A percentile compares a stretch with the other conserved stretches of the same genome.
These are phyloP conservation scores for Lysandra coridon DNA, from an alignment of 2,888 invertebrate species.

Conservation along the genomic window DNA sequence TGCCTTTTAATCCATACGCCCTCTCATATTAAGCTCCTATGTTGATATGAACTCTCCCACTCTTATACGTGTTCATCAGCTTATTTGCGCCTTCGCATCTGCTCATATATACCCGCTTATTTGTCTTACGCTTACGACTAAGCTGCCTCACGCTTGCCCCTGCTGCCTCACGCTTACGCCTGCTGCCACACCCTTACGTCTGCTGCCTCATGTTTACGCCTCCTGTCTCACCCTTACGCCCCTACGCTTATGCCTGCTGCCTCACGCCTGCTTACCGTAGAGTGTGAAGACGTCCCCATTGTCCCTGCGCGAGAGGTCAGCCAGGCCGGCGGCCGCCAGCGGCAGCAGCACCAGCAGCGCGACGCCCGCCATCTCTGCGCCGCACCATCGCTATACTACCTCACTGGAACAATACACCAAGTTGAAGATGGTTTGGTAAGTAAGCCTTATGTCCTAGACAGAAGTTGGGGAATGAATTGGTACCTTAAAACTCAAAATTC, in stretches of 20 bases:
- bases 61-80: too few relatives aligned
- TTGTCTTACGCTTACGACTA: too few relatives aligned
- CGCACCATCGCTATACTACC: slow-evolving; percentile 53
- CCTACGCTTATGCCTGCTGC: not conserved
- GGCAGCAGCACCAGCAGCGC: slow-evolving; percentile 64
- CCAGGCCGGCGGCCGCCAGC: slow-evolving; percentile 60
- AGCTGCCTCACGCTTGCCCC: too few relatives aligned
- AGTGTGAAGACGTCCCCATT: slow-evolving; percentile 71
- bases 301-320: slow-evolving; percentile 68
- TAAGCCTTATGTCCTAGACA: not conserved
- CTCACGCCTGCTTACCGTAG: slow-evolving; percentile 48
- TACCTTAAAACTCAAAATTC: too few relatives aligned
- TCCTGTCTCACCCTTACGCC: not conserved
- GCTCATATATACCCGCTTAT: too few relatives aligned
- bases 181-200: not conserved
- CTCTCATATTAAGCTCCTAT: too few relatives aligned
- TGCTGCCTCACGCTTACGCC: not conserved
- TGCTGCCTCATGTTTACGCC: not conserved
- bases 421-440: not conserved
- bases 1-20: too few relatives aligned
- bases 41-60: too few relatives aligned
- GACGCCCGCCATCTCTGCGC: slow-evolving; percentile 68
- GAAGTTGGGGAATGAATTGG: too few relatives aligned
- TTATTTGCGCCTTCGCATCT: too few relatives aligned
- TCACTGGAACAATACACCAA: slow-evolving; percentile 45